Conservation (phyloP, 2,888 invertebrate species). For the Pachymerium ferrugineum region DNA sequence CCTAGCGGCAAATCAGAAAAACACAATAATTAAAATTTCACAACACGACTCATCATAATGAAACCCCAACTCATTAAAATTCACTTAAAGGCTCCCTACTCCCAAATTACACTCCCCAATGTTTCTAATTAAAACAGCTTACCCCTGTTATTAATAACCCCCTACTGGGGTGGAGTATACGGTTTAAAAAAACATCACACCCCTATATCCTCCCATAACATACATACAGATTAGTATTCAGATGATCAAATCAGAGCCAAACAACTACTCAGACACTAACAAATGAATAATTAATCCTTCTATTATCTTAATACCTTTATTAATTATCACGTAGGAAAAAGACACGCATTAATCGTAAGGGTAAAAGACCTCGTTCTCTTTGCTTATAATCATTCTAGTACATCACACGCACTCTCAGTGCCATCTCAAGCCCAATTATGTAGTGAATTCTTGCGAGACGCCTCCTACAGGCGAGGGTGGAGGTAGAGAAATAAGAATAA, state of each 20-base stretch:
- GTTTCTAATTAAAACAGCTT: not conserved
- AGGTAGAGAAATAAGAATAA: not conserved
- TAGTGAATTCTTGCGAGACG: not conserved
- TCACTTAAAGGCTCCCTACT: slow-evolving; percentile 8
- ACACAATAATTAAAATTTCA: not conserved
- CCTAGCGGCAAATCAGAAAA: slow-evolving; percentile 7
- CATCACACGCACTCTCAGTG: not conserved
- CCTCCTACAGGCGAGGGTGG: not conserved
- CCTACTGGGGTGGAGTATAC: not conserved
- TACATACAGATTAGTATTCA: not conserved
- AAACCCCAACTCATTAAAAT: not conserved
- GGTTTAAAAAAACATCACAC: not conserved
- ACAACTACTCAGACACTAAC: no score
- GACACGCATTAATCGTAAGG: not conserved
- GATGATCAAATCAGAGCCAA: slow-evolving; percentile 6
- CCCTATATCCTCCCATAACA: not conserved
- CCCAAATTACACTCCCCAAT: slow-evolving; percentile 10
- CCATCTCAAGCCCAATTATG: slow-evolving; percentile 15
- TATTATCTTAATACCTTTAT: slow-evolving; percentile 16
- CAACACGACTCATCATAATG: not conserved
- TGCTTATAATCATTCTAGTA: not conserved
- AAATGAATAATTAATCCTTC: not conserved
- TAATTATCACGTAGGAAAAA: not conserved
- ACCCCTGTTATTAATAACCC: not conserved
- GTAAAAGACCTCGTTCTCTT: not conserved